Evolutionary conservation across 2,113 vertebrate species (phyloP).

Genomic region (Caretta caretta): DNA sequence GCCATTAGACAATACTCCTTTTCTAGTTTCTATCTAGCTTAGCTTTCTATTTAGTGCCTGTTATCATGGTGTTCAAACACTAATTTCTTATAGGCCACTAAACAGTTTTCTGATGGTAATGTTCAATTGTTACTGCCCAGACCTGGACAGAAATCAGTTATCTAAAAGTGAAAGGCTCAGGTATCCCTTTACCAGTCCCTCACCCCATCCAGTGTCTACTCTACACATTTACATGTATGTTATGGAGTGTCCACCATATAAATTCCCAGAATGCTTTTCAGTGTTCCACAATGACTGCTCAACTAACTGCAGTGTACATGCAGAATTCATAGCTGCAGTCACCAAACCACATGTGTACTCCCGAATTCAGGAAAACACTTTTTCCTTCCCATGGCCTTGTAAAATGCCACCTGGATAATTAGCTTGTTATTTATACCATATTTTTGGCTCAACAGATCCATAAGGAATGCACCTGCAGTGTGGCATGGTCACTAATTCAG

Average conservation of each 20-base stretch:
- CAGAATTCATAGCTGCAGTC: neutral
- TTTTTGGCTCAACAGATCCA: neutral
- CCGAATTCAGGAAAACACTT: neutral
- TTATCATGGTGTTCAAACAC: neutral
- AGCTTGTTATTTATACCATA: neutral
- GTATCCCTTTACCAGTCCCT: neutral
- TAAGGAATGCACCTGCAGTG: neutral
- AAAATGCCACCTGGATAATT: neutral
- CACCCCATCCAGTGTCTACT: slow-evolving; percentile 1
- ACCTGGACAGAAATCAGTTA: neutral
- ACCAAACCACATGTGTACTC: neutral
- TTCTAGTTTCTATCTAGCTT: neutral
- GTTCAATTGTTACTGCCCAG: neutral
- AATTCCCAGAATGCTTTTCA: neutral
- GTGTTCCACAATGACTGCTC: neutral
- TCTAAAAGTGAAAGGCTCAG: rapidly evolving
- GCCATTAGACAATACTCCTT: neutral
- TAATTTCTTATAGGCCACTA: neutral
- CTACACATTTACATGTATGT: neutral
- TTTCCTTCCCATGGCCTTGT: neutral
- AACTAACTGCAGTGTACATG: neutral
- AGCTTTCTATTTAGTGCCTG: too few species aligned
- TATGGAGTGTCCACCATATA: neutral
- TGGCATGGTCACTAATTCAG: neutral
- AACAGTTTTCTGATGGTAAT: neutral